Evolutionary conservation across 1,140 invertebrate genomes (phyloP).

Genomic region (Anthonomus grandis): DNA sequence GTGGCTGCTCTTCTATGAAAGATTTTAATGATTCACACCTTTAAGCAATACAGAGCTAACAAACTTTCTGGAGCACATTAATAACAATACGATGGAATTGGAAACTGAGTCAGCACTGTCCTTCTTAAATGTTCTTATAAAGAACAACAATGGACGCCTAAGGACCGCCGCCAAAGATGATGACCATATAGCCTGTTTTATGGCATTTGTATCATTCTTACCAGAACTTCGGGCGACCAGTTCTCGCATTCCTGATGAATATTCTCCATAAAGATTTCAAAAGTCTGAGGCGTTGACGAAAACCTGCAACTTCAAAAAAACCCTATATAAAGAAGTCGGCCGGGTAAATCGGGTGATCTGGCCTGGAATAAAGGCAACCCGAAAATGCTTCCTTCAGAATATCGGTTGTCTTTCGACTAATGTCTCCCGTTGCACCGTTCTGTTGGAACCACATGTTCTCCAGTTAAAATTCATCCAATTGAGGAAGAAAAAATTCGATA

Average conservation of each 20-base stretch:
- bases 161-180: slow-evolving; percentile 19
- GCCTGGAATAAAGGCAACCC: slow-evolving; percentile 30
- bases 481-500: slow-evolving; percentile 13
- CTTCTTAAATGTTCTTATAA: too few relatives aligned
- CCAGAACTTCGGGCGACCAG: slow-evolving; percentile 18
- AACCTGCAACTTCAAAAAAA: slow-evolving; percentile 32
- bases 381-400: slow-evolving; percentile 27
- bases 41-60: too few relatives aligned
- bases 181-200: slow-evolving; percentile 10
- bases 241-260: slow-evolving; percentile 30
- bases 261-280: slow-evolving; percentile 38
- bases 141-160: too few relatives aligned
- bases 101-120: too few relatives aligned
- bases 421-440: slow-evolving; percentile 49
- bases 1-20: too few relatives aligned
- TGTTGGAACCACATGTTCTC: slow-evolving; percentile 21
- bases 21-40: too few relatives aligned
- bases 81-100: too few relatives aligned
- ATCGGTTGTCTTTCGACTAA: slow-evolving; percentile 19
- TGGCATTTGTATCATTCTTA: slow-evolving; percentile 13
- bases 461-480: slow-evolving; percentile 14
- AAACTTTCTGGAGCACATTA: too few relatives aligned
- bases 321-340: slow-evolving; percentile 41
- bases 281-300: slow-evolving; percentile 32
- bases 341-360: slow-evolving; percentile 36